Conservation (phyloP, 2,888 invertebrate species). For the Electrophaes corylata region DNA sequence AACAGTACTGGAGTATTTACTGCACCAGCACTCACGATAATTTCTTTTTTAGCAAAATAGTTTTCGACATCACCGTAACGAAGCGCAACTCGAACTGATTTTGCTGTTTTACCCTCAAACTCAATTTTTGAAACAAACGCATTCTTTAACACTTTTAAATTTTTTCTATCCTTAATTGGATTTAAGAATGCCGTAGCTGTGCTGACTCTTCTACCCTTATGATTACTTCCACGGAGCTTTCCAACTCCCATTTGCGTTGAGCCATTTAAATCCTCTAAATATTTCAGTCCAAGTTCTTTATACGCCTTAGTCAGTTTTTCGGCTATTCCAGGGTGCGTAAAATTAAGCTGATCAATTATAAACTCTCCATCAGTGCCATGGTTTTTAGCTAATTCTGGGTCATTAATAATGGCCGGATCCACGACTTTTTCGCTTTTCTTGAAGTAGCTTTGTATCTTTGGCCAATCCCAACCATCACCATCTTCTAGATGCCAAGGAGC, state of each 20-base stretch:
- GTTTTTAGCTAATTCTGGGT: constrained; percentile 61
- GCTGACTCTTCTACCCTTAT: constrained; percentile 81
- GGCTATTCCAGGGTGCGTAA: constrained; percentile 62
- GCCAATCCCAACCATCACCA: constrained; percentile 75
- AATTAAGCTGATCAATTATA: constrained; percentile 77
- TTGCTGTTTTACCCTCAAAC: constrained; percentile 56
- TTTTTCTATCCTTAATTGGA: constrained; percentile 57
- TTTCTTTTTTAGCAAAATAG: constrained; percentile 64
- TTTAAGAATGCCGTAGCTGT: constrained; percentile 80
- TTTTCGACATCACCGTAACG: constrained; percentile 51
- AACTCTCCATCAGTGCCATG: constrained; percentile 80
- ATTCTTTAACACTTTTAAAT: constrained; percentile 67
- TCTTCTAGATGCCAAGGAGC: constrained; percentile 63
- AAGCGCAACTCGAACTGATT: constrained; percentile 58
- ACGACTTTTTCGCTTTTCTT: constrained; percentile 73
- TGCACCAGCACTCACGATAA: constrained; percentile 70
- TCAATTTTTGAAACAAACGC: constrained; percentile 55
- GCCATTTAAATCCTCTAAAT: constrained; percentile 70
- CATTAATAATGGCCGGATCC: constrained; percentile 67
- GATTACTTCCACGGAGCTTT: constrained; percentile 76
- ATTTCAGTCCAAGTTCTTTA: constrained; percentile 76
- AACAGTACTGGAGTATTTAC: constrained; percentile 69
- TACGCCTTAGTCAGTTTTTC: constrained; percentile 70
- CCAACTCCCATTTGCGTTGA: constrained; percentile 81
- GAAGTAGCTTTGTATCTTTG: constrained; percentile 64